Conservation (phyloP, 2,888 invertebrate species). For the Xanthorhoe designata region DNA sequence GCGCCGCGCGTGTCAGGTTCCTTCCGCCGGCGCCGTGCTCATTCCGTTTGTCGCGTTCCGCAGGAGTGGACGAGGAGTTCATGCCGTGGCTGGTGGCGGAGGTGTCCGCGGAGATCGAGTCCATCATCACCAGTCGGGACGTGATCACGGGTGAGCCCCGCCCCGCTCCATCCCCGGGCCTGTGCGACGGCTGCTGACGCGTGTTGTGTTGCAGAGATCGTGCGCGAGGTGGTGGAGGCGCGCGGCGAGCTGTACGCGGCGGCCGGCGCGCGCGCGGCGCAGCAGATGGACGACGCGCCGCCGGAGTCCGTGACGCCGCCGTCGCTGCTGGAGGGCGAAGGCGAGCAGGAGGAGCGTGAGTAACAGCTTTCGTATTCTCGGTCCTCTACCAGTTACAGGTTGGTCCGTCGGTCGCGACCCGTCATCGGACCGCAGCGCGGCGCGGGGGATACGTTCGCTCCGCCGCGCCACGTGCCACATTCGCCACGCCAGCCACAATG, state of each 20-base stretch:
- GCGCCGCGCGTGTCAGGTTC: too few species aligned
- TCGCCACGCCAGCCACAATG: slow-evolving; percentile 49
- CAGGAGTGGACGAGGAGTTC: slow-evolving; percentile 92
- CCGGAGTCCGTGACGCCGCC: slow-evolving; percentile 30
- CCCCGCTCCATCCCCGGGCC: not conserved
- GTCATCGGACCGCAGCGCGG: slow-evolving; percentile 21
- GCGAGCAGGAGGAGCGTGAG: slow-evolving; percentile 47
- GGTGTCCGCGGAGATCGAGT: slow-evolving; percentile 92
- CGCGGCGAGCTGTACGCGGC: slow-evolving; percentile 87
- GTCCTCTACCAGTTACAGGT: not conserved
- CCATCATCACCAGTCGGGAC: slow-evolving; percentile 92
- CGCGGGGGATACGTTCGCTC: slow-evolving; percentile 51
- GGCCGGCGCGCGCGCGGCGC: slow-evolving; percentile 63
- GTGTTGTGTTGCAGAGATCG: slow-evolving; percentile 85
- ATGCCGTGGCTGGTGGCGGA: slow-evolving; percentile 95
- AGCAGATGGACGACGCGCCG: slow-evolving; percentile 40
- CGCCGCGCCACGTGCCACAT: slow-evolving; percentile 61
- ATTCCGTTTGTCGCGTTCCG: slow-evolving; percentile 15
- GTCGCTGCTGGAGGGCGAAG: slow-evolving; percentile 50
- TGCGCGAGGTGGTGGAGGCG: slow-evolving; percentile 91
- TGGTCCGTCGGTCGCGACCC: slow-evolving; percentile 22
- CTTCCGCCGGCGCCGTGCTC: not conserved
- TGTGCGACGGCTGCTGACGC: not conserved
- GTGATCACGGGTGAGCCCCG: slow-evolving; percentile 88
- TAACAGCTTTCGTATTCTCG: not conserved